Base-by-base conservation (phyloP, 2,888 invertebrate species). In the Nezara viridula region DNA sequence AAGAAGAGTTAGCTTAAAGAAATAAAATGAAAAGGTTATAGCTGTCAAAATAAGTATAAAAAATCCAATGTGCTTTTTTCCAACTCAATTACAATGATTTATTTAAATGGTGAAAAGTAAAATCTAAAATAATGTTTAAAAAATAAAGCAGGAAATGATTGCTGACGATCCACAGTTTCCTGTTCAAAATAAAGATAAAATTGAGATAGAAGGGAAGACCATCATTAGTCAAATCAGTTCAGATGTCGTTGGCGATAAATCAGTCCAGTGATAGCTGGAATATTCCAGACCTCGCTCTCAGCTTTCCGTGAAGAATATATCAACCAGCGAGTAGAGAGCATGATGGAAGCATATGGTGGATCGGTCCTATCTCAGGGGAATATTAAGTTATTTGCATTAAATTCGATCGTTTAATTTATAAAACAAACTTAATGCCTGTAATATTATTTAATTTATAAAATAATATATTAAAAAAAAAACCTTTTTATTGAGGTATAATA, bases 181-280 rank as follows among this genome's bases (percentile, higher is more conserved):
- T 55, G 4, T 0, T 55, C 55, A n/a, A 55, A n/a, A 55, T 9
- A 55, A n/a, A n/a, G 10, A n/a, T 55, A 2, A 55, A 55, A 55
- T 55, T n/a, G 55, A 55, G 24, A 44, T 44, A 10, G 44, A 44
- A 44, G 44, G 44, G 44, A 44, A 44, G 44, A 55, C 24, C 55
- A 55, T 55, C 55, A 55, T 55, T 55, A 55, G 55, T 55, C 55
- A 55, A 55, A 55, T 55, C 55, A 55, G 55, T 55, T 55, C 7
- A 9, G n/a, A 55, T 24, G n/a, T 55, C 55, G 55, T 55, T 24
- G 55, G 9, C 55, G 7, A 55, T n/a, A 55, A 55, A 55, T 55
- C 55, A 55, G 55, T 55, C 19, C n/a, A 24, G 55, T 10, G 55
- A 55, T 24, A n/a, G 24, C n/a, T 55, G n/a, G 10, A 55, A 55